These are phyloP conservation scores for Drosophila parabipectinata DNA, from an alignment of 1,140 invertebrate genomes.

Conservation along the genomic window DNA sequence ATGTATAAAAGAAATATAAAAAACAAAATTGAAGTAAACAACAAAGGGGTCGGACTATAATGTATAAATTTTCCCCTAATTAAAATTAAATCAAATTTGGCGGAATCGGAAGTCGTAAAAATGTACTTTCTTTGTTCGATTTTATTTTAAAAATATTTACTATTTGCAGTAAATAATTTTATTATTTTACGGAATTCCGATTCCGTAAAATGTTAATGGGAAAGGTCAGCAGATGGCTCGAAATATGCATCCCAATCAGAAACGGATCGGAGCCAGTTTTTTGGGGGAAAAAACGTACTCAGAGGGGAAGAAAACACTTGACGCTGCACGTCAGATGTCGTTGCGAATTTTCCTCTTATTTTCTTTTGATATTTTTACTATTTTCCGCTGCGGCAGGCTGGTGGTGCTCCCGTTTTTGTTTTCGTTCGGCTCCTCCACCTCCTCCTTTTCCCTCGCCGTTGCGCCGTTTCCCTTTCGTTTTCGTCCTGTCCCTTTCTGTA, in stretches of 20 bases:
- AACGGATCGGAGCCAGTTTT: not conserved
- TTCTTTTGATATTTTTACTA: constrained; percentile 34
- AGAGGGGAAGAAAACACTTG: constrained; percentile 40
- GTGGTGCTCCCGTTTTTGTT: constrained; percentile 22
- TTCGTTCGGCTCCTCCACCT: not conserved
- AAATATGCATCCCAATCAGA: constrained; percentile 16
- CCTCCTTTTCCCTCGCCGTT: not conserved
- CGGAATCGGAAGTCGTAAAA: constrained; percentile 45
- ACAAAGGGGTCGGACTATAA: constrained; percentile 20
- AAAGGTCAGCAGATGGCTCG: constrained; percentile 32
- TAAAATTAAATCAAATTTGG: constrained; percentile 21
- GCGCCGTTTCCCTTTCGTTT: constrained; percentile 12
- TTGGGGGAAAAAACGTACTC: constrained; percentile 24
- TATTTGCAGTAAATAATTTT: too few species aligned
- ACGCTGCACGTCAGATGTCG: constrained; percentile 53
- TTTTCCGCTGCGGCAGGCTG: constrained; percentile 23
- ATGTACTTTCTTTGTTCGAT: not conserved
- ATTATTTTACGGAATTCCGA: not conserved
- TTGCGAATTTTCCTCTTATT: constrained; percentile 8
- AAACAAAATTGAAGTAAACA: constrained; percentile 33
- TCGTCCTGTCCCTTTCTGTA: constrained; percentile 7
- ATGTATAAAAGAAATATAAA: constrained; percentile 23
- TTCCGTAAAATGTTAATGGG: constrained; percentile 12
- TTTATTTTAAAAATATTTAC: not conserved
- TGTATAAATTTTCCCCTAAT: constrained; percentile 14